Evolutionary conservation across 1,140 invertebrate genomes (phyloP), one percentile per base, ranked within the genome.

Genomic region (Rhopalosiphum maidis): DNA sequence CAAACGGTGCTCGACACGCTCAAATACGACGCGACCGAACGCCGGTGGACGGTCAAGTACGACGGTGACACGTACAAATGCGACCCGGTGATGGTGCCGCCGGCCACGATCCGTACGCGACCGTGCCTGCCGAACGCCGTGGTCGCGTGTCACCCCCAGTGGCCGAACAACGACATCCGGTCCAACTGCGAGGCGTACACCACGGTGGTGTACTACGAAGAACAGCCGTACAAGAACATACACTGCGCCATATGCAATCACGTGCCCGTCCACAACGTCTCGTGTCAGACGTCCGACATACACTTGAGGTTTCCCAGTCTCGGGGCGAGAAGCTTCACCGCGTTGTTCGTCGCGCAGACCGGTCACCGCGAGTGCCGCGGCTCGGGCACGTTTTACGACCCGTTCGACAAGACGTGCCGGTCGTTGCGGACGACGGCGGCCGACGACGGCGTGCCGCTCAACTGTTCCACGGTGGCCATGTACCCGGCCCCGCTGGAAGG

Each of bases 241-340:
- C 96, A 96, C 94, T 97, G 96, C 94, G 96, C 96, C 9, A 94
- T 95, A 22, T 97, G 96, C 94, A 96, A 96, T 94, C 94, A 95
- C 37, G 95, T 95, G 2, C 94, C 94, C 6, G 94, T 95, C 54
- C 95, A 96, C 93, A 90, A 95, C 90, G 89, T 96, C 43, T 94
- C 94, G 77, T 96, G 96, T 94, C 93, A 94, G 15, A 93, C 85
- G 55, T 91, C 93, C 48, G 93, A 51, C 93, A 18, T 90, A 89
- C 43, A 91, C 94, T 51, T 88, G 94, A 23, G 94, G 94, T 8
- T 94, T 94, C 90, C 83, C 35, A 95, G 95, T 92, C 94, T 96
- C 94, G 94, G 95, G 94, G 95, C 95, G 2, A 46, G 46, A 8
- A 92, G 91, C 23, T 83, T 92, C 46, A 82, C 25, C n/a, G n/a